Evolutionary conservation across 35 echinoderm and acorn worm species (phyloP), one percentile per base, ranked within the genome.

Genomic region (Ophioderma brevispina): DNA sequence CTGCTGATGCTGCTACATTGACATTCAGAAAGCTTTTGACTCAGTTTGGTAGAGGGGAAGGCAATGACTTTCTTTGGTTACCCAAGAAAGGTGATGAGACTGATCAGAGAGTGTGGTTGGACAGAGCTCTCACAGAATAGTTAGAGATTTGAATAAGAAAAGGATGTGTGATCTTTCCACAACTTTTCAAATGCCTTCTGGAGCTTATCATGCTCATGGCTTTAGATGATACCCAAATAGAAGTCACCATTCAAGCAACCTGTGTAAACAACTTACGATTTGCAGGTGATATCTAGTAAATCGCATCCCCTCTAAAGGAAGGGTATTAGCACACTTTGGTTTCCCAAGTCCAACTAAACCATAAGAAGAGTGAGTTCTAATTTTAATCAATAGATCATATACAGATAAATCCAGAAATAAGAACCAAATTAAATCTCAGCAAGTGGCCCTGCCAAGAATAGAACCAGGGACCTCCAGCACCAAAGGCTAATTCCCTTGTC

Each of bases 141-240:
- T 84, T 84, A 19, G 50, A 43, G 41, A 84, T 84, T 11, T 36
- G 81, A 1, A 32, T 84, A 38, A 37, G 81, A 37, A 18, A 84
- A 32, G 81, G 81, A 6, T 84, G 81, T 41, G 38, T 84, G 50
- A 39, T 84, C 36, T 84, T 41, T 10, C 81, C 38, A 4, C 81
- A 84, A 84, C 81, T 84, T 32, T 84, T 84, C 38, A 84, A 84
- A 19, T 42, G 39, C 6, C 81, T 84, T 40, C 39, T 84, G 4
- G 81, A 84, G 41, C 19, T 84, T 32, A 41, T 84, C n/a, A 84
- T 84, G 81, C 81, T 84, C n/a, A n/a, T 41, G 36, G 38, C 38
- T 41, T 0, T 43, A 0, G 23, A 84, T 84, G 81, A 84, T 43
- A 38, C 34, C 36, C 1, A 84, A n/a, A 84, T 39, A 38, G 38